Evolutionary conservation across 2,113 vertebrate genomes (phyloP).

Genomic region (Hyla sarda): DNA sequence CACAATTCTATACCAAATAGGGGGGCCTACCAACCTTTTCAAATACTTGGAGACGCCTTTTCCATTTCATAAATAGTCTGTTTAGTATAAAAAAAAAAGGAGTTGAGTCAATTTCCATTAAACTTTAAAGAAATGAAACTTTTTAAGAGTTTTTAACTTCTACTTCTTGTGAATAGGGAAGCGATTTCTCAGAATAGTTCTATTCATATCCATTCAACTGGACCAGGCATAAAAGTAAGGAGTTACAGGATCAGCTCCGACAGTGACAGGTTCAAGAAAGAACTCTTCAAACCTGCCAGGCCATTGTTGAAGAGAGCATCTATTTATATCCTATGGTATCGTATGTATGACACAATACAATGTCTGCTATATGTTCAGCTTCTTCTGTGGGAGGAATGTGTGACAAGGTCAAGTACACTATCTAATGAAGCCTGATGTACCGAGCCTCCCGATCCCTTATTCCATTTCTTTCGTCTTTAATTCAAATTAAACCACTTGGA

Average conservation of each 20-base stretch:
- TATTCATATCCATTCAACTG: not conserved
- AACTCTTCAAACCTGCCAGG: not conserved
- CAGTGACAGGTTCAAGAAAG: slow-evolving; percentile 3
- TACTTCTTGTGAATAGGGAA: not conserved
- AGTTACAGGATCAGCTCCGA: slow-evolving; percentile 14
- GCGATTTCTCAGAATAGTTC: slow-evolving; percentile 14
- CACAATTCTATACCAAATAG: too few relatives aligned
- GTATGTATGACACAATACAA: not conserved
- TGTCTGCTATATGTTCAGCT: not conserved
- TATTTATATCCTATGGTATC: slow-evolving; percentile 15
- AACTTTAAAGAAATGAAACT: not conserved
- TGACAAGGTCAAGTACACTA: slow-evolving; percentile 19
- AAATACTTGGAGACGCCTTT: not conserved
- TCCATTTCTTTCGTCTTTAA: not conserved
- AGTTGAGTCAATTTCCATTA: not conserved
- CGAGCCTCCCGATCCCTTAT: not conserved
- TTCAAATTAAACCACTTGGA: too few relatives aligned
- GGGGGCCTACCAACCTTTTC: too few relatives aligned
- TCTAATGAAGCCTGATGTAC: slow-evolving; percentile 1
- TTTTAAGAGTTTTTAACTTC: not conserved
- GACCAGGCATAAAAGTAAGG: not conserved
- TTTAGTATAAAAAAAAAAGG: not conserved
- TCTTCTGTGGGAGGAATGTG: not conserved
- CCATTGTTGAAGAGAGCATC: slow-evolving; percentile 26
- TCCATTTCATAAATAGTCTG: not conserved